Percentiles rank a stretch among this genome's conserved stretches.
Conservation (phyloP, 2,113 vertebrate genomes). For the Eonycteris spelaea region DNA sequence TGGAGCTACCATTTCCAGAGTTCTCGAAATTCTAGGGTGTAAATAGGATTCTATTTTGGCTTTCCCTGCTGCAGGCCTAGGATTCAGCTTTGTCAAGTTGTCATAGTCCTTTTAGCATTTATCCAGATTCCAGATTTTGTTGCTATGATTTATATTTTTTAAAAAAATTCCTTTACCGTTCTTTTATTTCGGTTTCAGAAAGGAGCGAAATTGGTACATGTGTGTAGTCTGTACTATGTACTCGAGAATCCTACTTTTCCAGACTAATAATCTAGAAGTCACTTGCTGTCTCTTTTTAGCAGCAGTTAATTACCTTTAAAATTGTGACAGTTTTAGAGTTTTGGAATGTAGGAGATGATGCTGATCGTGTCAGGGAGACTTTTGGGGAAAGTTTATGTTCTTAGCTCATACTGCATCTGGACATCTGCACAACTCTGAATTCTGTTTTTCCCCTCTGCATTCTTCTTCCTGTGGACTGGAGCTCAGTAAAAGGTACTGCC, state of each 20-base stretch:
- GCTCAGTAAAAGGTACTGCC: not conserved
- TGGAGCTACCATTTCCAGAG: not conserved
- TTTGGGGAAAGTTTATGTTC: not conserved
- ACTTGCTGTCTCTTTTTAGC: not conserved
- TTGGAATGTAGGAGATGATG: not conserved
- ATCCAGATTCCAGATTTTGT: not conserved
- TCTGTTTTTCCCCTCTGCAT: not conserved
- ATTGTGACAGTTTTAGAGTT: not conserved
- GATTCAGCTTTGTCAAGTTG: not conserved
- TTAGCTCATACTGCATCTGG: not conserved
- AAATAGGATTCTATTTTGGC: not conserved
- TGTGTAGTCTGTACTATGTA: not conserved
- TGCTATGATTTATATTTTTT: not conserved
- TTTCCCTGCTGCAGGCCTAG: not conserved
- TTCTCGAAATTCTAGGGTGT: not conserved
- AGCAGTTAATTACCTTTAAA: not conserved
- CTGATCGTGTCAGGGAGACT: not conserved
- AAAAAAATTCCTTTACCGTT: not conserved
- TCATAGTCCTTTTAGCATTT: not conserved
- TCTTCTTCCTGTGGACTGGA: not conserved
- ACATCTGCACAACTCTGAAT: not conserved
- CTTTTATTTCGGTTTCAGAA: conserved; percentile 5
- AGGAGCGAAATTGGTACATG: not conserved
- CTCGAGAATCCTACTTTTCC: not conserved
- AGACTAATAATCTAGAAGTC: not conserved